Evolutionary conservation across 2,888 invertebrate species (phyloP).

Genomic region (Tinea trinotella): DNA sequence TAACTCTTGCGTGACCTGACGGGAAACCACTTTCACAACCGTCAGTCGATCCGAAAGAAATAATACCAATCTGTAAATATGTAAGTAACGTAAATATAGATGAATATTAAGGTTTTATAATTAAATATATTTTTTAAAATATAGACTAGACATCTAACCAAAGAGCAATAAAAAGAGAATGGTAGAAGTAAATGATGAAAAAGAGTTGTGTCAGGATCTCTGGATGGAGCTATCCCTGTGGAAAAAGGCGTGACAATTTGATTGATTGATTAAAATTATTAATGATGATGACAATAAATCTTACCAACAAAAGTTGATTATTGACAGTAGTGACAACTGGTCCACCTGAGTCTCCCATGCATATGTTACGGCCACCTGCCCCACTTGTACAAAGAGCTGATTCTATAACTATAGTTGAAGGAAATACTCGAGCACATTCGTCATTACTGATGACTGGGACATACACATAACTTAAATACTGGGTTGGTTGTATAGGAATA

Average conservation of each 20-base stretch:
- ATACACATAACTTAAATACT: constrained; percentile 10
- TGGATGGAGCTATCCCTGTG: no score
- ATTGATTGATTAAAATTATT: no score
- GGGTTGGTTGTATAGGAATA: no score
- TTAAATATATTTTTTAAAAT: no score
- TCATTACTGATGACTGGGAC: constrained; percentile 29
- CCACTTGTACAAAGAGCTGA: constrained; percentile 25
- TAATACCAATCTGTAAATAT: constrained; percentile 34
- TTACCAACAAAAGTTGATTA: constrained; percentile 22
- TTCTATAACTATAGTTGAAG: constrained; percentile 30
- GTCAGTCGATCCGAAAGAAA: constrained; percentile 32
- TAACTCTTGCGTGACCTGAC: constrained; percentile 28
- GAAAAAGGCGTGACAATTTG: neutral
- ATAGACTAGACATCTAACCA: no score
- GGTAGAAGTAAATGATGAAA: no score
- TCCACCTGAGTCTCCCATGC: constrained; percentile 30
- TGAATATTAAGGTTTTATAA: no score
- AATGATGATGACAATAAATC: no score
- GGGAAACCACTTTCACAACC: constrained; percentile 29
- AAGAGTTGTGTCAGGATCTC: no score
- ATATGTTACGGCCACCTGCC: constrained; percentile 34
- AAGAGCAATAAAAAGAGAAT: no score
- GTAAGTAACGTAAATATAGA: no score
- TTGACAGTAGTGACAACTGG: constrained; percentile 19
- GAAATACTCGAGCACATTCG: constrained; percentile 34